phyloP scores from a whole-genome alignment of 2,888 invertebrate species.

The Sycophila texana region DNA sequence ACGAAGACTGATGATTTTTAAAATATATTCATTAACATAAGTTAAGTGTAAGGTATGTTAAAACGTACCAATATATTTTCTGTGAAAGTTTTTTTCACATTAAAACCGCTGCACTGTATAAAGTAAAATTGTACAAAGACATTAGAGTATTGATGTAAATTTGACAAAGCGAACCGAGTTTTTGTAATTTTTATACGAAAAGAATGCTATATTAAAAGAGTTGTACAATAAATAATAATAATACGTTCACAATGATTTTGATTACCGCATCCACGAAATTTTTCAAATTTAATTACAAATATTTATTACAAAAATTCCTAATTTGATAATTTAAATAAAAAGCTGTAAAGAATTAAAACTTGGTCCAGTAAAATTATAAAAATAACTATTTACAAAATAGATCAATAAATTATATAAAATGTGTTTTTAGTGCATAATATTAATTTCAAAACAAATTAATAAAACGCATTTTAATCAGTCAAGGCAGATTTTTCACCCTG shows the following conservation, averaged over 20 bases:
- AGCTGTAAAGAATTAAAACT: too few relatives aligned
- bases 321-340: too few relatives aligned
- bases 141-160: slow-evolving; percentile 21
- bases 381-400: too few relatives aligned
- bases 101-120: slow-evolving; percentile 6
- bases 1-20: slow-evolving; percentile 44
- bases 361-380: too few relatives aligned
- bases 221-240: too few relatives aligned
- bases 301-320: not conserved
- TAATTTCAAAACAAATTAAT: too few relatives aligned
- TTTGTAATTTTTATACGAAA: slow-evolving; percentile 45
- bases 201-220: slow-evolving; percentile 6
- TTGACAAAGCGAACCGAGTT: slow-evolving; percentile 5
- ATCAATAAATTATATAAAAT: too few relatives aligned
- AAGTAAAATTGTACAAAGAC: slow-evolving; percentile 42
- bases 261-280: not conserved
- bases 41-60: not conserved
- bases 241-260: too few relatives aligned
- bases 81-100: slow-evolving; percentile 40
- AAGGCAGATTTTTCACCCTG: too few relatives aligned
- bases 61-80: slow-evolving; percentile 22
- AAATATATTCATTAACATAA: slow-evolving; percentile 15
- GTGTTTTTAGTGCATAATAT: too few relatives aligned
- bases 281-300: slow-evolving; percentile 18
- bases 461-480: too few relatives aligned